Base-by-base conservation (phyloP, 92 coral and sea anemone genomes). In the Actinernus sp. region DNA sequence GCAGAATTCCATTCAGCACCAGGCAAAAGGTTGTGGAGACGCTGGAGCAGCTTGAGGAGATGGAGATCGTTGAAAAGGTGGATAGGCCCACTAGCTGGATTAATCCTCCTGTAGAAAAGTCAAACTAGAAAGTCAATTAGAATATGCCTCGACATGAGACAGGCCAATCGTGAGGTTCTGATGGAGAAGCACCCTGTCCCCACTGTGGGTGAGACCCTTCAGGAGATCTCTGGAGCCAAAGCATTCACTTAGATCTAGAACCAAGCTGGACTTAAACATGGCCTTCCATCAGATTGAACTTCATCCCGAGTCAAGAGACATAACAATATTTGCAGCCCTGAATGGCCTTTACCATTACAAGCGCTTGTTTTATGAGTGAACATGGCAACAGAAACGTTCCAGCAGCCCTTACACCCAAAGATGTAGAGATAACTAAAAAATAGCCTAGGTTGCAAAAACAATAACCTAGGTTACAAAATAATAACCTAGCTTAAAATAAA, bases 261-360 rank as follows among this genome's bases (percentile, higher is more conserved):
- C 73, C 61, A 86, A 73, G 53, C 70, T 80, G 14, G 82, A 74
- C 55, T 67, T 86, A 23, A 77, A 84, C 61, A 61, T 69, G 73
- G 84, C 89, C 10, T 83, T 83, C 48, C 80, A 83, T 58, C 91
- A 78, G 38, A 63, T 70, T 7, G 82, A 85, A 20, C 52, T 78
- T 9, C 68, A 60, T 16, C 86, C 86, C 33, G 86, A 78, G 48
- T 85, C 86, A 10, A 57, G 86, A 31, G 91, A 78, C 60, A 78
- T 78, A 48, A 72, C 91, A 33, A 84, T 81, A n/a, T 84, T 79
- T 65, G 87, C 87, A 16, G 87, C 78, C 16, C 83, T 79, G 3
- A 75, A 63, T 43, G 83, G 74, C 25, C 66, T 75, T 4, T 74
- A 54, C 49, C 44, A 66, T n/a, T 63, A 74, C 66, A 63, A 63